These are phyloP conservation scores for Alviniconcha strummeri DNA, from an alignment of 2,888 invertebrate species.

Conservation along the genomic window DNA sequence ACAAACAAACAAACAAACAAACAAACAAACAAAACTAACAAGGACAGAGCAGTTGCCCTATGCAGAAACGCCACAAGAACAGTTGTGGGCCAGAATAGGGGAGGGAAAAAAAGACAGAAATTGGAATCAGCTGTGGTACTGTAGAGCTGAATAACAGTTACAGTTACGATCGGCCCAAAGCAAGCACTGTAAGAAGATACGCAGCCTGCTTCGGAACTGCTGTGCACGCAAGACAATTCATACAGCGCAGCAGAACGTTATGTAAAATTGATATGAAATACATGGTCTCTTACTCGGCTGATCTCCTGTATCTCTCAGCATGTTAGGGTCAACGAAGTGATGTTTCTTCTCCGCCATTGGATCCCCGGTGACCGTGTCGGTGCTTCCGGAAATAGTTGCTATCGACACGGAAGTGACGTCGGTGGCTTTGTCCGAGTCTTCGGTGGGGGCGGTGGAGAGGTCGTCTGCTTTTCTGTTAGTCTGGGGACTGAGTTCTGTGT, in stretches of 20 bases:
- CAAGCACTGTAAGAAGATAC: no score
- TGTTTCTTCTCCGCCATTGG: background rate
- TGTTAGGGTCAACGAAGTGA: constrained; percentile 1
- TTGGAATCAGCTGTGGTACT: background rate
- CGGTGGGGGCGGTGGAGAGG: no score
- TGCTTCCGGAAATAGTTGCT: background rate
- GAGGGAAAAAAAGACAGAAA: background rate
- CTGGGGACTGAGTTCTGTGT: background rate
- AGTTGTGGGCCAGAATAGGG: background rate
- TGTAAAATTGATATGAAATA: no score
- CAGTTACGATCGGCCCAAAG: no score
- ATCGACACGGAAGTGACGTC: background rate
- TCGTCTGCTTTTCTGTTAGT: no score
- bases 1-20: background rate
- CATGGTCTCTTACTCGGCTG: no score
- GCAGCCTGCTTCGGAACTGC: no score
- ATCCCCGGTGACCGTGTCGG: background rate
- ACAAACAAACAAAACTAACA: no score
- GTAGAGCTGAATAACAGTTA: no score
- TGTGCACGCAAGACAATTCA: no score
- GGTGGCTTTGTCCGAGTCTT: background rate
- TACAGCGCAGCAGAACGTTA: no score
- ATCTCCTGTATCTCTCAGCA: no score
- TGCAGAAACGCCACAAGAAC: background rate
- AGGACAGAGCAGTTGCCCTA: background rate